Evolutionary conservation across 2,888 invertebrate species (phyloP), one percentile per base, ranked within the genome.

Genomic region (Zaprionus obscuricornis): DNA sequence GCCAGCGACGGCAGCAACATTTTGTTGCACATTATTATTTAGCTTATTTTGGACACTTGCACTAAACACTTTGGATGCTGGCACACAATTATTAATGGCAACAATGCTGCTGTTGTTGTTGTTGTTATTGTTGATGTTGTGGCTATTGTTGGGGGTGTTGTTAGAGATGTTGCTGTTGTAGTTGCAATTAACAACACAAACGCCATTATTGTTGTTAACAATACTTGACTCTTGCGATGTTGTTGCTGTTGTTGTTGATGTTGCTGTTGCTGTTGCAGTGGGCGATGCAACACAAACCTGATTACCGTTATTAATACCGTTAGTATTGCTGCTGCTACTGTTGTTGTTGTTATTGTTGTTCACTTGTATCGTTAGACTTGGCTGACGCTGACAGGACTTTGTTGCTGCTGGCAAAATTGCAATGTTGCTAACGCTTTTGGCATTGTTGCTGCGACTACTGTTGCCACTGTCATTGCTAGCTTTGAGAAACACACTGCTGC

Each of bases 291-390:
- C 47, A 34, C 45, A 59, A 40, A 54, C 50, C 60, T 58, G 59
- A 56, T 66, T 59, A 55, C 59, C 70, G 66, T 73, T 84, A 60
- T 58, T 71, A 49, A 46, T 51, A 62, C 64, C 66, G 64, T 70
- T 70, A 31, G 24, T 37, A 55, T 60, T 75, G 47, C 59, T 76
- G 60, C 45, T 71, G 66, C 72, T 68, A 45, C 68, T 59, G 24
- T 47, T 66, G 42, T 57, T 72, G 60, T 36, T 66, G 43, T 47
- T 66, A 66, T 64, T 82, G 47, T 85, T 88, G 77, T 89, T 90
- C 57, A 90, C 90, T 83, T 90, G 89, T 74, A 90, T 90, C 57
- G 89, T 90, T 66, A 90, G 77, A 74, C 89, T 90, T 34, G 89
- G 88, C 65, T 89, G 87, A 57, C 77, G 78, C 51, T 85, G 81